These are phyloP conservation scores for Coturnix japonica DNA, from an alignment of 2,113 vertebrate species.

Conservation along the genomic window DNA sequence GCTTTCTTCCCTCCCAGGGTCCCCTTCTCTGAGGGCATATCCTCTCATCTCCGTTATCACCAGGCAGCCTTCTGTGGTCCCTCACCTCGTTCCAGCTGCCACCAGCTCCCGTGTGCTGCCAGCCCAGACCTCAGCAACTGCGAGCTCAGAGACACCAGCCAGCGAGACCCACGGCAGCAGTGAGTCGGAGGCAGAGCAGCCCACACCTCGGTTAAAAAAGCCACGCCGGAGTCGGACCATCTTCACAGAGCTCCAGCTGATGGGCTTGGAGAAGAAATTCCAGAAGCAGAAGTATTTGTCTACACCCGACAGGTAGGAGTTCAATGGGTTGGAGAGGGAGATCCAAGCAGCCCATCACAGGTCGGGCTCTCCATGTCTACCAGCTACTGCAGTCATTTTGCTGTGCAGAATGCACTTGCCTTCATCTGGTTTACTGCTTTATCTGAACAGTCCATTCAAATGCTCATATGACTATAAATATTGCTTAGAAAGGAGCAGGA, in stretches of 20 bases:
- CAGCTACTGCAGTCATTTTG: background rate
- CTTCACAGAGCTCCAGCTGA: conserved; percentile 97
- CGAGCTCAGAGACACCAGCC: conserved; percentile 67
- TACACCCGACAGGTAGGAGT: conserved; percentile 93
- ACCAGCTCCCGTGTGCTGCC: conserved; percentile 59
- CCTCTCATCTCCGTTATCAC: conserved; percentile 94
- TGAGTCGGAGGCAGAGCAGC: conserved; percentile 91
- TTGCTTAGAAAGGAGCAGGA: background rate
- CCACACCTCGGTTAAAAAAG: conserved; percentile 86
- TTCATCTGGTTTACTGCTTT: background rate
- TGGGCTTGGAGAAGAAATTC: conserved; percentile 99
- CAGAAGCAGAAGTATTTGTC: conserved; percentile 99
- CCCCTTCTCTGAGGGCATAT: conserved; percentile 86
- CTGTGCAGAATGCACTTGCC: background rate
- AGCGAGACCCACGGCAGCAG: conserved; percentile 88
- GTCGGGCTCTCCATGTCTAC: background rate
- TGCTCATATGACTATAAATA: background rate
- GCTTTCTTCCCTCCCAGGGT: conserved; percentile 76
- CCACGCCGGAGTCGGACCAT: conserved; percentile 95
- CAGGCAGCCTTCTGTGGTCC: conserved; percentile 83
- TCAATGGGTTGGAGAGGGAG: background rate
- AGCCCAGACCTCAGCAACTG: conserved; percentile 68
- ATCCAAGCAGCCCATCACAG: background rate
- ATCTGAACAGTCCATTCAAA: background rate
- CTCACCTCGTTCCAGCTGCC: conserved; percentile 79